Percentiles rank a stretch among this genome's conserved stretches.
Evolutionary conservation across 2,797 vertebrate genomes (phyloP).

Genomic region (Smutsia gigantea): DNA sequence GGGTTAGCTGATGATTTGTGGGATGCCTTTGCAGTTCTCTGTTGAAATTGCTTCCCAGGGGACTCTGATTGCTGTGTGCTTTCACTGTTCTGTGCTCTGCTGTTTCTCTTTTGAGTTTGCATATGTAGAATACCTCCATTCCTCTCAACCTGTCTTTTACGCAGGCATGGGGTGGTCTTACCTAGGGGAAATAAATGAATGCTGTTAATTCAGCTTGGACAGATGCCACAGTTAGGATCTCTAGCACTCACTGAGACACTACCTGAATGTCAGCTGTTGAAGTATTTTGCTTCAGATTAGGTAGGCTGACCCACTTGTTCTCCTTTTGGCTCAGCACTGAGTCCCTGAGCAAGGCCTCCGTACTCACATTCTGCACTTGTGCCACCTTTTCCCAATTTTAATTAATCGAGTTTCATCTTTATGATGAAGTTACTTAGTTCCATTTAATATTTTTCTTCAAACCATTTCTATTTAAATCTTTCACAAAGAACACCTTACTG

Average conservation of each 20-base stretch:
- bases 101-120: background rate
- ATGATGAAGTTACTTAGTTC: conserved; percentile 30
- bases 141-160: background rate
- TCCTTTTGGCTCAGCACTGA: background rate
- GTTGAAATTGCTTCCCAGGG: background rate
- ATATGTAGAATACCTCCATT: background rate
- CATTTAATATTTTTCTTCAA: background rate
- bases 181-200: background rate
- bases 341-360: background rate
- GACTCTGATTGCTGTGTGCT: background rate
- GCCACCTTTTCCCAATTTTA: background rate
- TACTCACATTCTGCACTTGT: background rate
- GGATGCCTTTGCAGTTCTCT: background rate
- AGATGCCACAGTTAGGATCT: background rate
- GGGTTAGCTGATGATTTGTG: background rate
- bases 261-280: background rate
- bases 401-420: background rate
- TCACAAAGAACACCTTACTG: conserved; percentile 24
- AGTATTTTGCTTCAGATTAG: conserved; percentile 20
- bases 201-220: background rate
- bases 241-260: conserved; percentile 20
- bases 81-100: background rate
- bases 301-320: background rate
- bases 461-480: conserved; percentile 27
- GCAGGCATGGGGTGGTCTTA: background rate